Conservation (phyloP, 2,113 vertebrate species). For the Melanerpes formicivorus region DNA sequence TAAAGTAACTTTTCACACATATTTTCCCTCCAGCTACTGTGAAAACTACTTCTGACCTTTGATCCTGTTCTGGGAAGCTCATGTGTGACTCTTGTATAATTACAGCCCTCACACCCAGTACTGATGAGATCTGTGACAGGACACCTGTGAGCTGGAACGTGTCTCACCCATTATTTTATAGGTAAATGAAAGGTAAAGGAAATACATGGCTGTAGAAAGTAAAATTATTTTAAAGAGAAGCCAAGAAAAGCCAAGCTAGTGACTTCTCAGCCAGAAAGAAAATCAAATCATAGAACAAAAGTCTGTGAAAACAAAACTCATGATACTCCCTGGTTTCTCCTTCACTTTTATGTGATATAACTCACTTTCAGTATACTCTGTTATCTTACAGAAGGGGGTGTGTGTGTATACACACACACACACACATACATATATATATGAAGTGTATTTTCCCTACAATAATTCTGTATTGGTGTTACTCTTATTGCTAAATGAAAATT, state of each 20-base stretch:
- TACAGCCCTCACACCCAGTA: neutral
- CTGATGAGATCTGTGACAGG: neutral
- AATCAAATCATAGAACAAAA: neutral
- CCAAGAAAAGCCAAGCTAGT: neutral
- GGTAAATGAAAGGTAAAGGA: neutral
- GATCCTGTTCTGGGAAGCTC: neutral
- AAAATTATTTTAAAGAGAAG: neutral
- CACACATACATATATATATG: neutral
- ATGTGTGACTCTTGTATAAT: accelerated
- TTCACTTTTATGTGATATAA: neutral
- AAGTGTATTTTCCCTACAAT: neutral
- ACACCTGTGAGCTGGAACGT: neutral
- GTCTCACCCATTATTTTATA: neutral
- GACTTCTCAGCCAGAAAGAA: neutral
- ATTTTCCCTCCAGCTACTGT: neutral
- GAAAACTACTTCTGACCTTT: neutral
- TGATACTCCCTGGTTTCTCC: neutral
- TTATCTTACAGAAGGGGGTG: neutral
- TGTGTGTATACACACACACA: neutral
- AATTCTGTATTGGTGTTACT: neutral
- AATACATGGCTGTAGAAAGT: neutral
- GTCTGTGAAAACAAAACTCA: neutral
- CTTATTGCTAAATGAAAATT: neutral
- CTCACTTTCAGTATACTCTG: neutral
- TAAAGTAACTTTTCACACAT: neutral